phyloP scores from a whole-genome alignment of 2,113 vertebrate genomes.

The Platycercus adscitus region DNA sequence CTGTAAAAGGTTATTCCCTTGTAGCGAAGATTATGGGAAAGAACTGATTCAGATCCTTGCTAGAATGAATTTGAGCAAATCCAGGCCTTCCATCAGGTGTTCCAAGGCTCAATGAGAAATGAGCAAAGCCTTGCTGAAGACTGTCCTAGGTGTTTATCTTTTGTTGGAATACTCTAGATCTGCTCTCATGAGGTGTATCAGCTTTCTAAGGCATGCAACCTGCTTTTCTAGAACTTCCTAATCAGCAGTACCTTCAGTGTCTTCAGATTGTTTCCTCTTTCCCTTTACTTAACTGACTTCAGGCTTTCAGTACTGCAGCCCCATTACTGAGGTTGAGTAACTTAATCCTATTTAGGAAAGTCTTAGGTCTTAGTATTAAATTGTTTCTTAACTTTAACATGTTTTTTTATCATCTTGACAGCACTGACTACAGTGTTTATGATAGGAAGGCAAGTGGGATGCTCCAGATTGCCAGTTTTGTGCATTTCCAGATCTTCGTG shows the following conservation, averaged over 20 bases:
- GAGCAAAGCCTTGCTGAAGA: neutral
- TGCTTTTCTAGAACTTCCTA: neutral
- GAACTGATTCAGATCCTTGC: neutral
- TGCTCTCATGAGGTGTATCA: neutral
- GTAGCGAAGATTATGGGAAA: neutral
- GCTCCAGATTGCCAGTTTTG: neutral
- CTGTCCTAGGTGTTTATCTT: neutral
- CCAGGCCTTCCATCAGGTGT: neutral
- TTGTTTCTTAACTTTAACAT: neutral
- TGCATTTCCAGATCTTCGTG: neutral
- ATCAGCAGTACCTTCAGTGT: neutral
- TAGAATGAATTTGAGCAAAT: neutral
- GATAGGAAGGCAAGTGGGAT: neutral
- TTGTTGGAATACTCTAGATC: neutral
- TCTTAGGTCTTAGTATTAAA: neutral
- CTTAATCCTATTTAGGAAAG: neutral
- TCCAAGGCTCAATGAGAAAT: neutral
- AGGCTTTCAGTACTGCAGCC: fast-evolving
- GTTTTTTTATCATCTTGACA: neutral
- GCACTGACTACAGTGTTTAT: neutral
- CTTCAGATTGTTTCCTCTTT: neutral
- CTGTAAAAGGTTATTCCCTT: neutral
- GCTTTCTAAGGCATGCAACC: neutral
- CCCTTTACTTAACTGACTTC: neutral
- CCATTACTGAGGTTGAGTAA: neutral